Conservation (phyloP, 1,140 invertebrate species). For the Diabrotica virgifera region DNA sequence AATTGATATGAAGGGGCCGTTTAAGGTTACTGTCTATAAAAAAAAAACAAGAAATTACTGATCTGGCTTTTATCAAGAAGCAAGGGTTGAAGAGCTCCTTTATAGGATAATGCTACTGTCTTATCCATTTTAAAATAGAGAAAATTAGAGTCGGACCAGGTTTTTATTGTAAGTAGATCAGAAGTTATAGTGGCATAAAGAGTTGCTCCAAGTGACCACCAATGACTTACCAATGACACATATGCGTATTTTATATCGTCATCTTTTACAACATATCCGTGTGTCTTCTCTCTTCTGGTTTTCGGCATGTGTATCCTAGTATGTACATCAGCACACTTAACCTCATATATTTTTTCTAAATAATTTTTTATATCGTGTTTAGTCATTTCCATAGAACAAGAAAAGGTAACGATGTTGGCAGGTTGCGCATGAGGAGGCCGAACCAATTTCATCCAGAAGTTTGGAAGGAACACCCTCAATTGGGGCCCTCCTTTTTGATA, state of each 20-base stretch:
- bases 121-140: too few relatives aligned
- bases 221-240: slow-evolving; percentile 76
- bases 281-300: slow-evolving; percentile 50
- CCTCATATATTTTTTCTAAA: slow-evolving; percentile 90
- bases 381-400: slow-evolving; percentile 87
- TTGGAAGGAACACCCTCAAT: slow-evolving; percentile 82
- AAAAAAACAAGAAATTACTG: too few relatives aligned
- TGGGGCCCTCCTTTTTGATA: slow-evolving; percentile 90
- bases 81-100: too few relatives aligned
- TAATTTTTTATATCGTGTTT: slow-evolving; percentile 87
- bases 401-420: slow-evolving; percentile 77
- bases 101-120: too few relatives aligned
- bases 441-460: slow-evolving; percentile 93
- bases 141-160: too few relatives aligned
- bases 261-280: slow-evolving; percentile 71
- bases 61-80: too few relatives aligned
- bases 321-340: slow-evolving; percentile 65
- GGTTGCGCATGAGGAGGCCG: slow-evolving; percentile 61
- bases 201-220: too few relatives aligned
- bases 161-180: too few relatives aligned
- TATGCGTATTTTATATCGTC: slow-evolving; percentile 82
- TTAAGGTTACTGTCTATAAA: too few relatives aligned
- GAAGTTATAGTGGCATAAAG: too few relatives aligned
- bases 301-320: slow-evolving; percentile 69
- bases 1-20: too few relatives aligned